Evolutionary conservation across 2,888 invertebrate genomes (phyloP), one percentile per base, ranked within the genome.

Genomic region (Proisotoma minuta): DNA sequence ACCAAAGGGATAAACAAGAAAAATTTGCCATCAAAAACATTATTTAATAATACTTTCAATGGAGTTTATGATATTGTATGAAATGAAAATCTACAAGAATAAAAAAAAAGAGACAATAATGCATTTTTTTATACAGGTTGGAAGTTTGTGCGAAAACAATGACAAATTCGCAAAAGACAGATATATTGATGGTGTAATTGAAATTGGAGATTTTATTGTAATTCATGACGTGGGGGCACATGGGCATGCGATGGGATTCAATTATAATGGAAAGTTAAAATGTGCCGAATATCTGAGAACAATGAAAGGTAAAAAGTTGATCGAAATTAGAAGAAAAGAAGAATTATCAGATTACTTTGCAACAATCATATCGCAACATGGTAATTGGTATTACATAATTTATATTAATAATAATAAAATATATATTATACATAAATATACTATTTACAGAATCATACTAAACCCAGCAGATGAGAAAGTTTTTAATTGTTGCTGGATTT

Each of bases 31-130:
- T 34, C 34, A 10, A 34, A 15, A 15, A 10, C 34, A 10, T 34
- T 34, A 34, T 34, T 15, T 34, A 15, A 34, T 8, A 8, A 34
- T 10, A 10, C 34, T 10, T 15, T 10, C 8, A 15, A 52, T 51
- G 51, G 43, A n/a, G 23, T 59, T 54, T 63, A 59, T 28, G 63
- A 63, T 59, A 59, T 63, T 34, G 61, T 61, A 54, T 23, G 57
- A 20, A 18, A 24, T 15, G 24, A 15, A 18, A 12, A 29, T 18
- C 12, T 24, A 47, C 18, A 18, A n/a, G n/a, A n/a, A n/a, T n/a
- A n/a, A n/a, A n/a, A n/a, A n/a, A n/a, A n/a, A n/a, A n/a, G n/a
- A n/a, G n/a, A n/a, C n/a, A n/a, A n/a, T n/a, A n/a, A n/a, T n/a
- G n/a, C n/a, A n/a, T n/a, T n/a, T n/a, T n/a, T n/a, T n/a, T 54